Evolutionary conservation across 2,113 vertebrate species (phyloP), one percentile per base, ranked within the genome.

Genomic region (Sinocyclocheilus maitianheensis): DNA sequence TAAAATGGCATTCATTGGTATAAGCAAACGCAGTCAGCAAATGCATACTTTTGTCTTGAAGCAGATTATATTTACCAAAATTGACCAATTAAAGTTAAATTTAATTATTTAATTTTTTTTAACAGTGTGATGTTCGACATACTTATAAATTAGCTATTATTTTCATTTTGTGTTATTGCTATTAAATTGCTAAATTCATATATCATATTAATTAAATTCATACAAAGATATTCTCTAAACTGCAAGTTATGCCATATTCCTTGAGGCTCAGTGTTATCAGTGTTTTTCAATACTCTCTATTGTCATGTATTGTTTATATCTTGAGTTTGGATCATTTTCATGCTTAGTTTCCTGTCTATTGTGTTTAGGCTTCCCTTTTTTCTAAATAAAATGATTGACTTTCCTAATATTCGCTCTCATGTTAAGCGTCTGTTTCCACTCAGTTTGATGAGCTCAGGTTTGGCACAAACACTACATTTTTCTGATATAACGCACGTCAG

Each of bases 361-460:
- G 37, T 40, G 6, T 65, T 74, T 60, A 20, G 40, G 76, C 43
- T 79, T 18, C 12, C 22, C 13, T 60, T 24, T 40, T 77, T 48
- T 82, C 48, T 40, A 82, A 77, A 71, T 53, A 22, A 71, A 84
- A 84, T 58, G 84, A 83, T 24, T 81, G 81, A 86, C 74, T 76
- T 84, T 69, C 46, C n/a, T 76, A 58, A 81, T 48, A 62, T 34
- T 65, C 9, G 0, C 58, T n/a, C 75, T 48, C 71, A 58, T 77
- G 60, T 60, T 65, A 34, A 87, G 82, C 77, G 34, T 82, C 76
- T 80, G 86, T 37, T n/a, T 81, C 72, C 83, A 84, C 77, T 86
- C 72, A 34, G 3, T 7, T 76, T 87, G 85, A 88, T 88, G 84
- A 83, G 78, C 63, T 77, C 20, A 75, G 46, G 74, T 60, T 65